A percentile compares a stretch with the other conserved stretches of the same genome.
These are phyloP conservation scores for Agonopterix subpropinquella DNA, from an alignment of 2,888 invertebrate species.

Conservation along the genomic window DNA sequence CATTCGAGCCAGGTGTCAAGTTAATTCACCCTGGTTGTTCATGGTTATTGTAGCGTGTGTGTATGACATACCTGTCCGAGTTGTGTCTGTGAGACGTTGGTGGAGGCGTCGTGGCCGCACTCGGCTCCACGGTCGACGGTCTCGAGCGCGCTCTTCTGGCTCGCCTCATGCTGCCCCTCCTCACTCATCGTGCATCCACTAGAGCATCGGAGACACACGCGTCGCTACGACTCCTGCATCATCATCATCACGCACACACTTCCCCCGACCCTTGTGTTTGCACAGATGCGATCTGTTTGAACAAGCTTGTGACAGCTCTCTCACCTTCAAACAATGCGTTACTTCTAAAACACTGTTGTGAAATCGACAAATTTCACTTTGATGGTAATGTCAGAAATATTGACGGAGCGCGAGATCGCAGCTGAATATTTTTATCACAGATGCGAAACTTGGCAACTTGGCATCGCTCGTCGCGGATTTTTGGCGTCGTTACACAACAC, in stretches of 20 bases:
- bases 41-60: too few relatives aligned
- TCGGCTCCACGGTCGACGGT: slow-evolving; percentile 21
- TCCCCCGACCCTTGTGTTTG: neutral
- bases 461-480: slow-evolving; percentile 48
- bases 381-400: slow-evolving; percentile 16
- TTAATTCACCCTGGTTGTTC: too few relatives aligned
- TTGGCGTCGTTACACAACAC: slow-evolving; percentile 72
- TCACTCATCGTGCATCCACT: slow-evolving; percentile 63
- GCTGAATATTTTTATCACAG: slow-evolving; percentile 23
- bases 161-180: slow-evolving; percentile 57
- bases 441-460: slow-evolving; percentile 62
- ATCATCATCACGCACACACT: neutral
- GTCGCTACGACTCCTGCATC: too few relatives aligned
- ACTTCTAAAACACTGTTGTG: slow-evolving; percentile 1
- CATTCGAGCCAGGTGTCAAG: too few relatives aligned
- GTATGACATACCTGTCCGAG: slow-evolving; percentile 10
- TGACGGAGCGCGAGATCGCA: slow-evolving; percentile 11
- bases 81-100: slow-evolving; percentile 42
- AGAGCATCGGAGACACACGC: slow-evolving; percentile 9
- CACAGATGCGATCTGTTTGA: too few relatives aligned
- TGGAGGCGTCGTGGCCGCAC: slow-evolving; percentile 34
- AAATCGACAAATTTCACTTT: slow-evolving; percentile 24
- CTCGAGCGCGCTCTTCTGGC: slow-evolving; percentile 38
- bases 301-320: too few relatives aligned
- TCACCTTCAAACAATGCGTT: too few relatives aligned